Conservation (phyloP, 2,888 invertebrate genomes). For the Drosophila longiperda region DNA sequence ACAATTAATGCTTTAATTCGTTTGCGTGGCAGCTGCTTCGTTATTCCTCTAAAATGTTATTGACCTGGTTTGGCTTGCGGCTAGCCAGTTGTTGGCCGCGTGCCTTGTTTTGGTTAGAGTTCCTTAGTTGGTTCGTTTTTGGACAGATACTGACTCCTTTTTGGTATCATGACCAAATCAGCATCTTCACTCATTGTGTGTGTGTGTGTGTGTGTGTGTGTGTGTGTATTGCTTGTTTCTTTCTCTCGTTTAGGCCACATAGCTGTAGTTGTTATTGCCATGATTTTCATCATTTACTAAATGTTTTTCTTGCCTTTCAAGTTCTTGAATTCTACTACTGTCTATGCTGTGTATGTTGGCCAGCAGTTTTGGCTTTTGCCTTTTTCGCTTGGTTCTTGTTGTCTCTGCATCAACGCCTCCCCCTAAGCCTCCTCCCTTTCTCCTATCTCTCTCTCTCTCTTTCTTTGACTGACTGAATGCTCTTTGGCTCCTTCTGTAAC, state of each 20-base stretch:
- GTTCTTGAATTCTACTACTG: conserved; percentile 45
- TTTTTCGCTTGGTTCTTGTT: conserved; percentile 28
- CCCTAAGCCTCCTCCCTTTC: neutral
- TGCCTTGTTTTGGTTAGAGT: conserved; percentile 12
- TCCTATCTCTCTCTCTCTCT: neutral
- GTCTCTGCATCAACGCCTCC: conserved; percentile 11
- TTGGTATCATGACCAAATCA: conserved; percentile 24
- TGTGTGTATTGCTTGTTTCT: neutral
- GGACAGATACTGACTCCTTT: conserved; percentile 17
- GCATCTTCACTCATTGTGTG: conserved; percentile 21
- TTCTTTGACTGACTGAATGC: conserved; percentile 10
- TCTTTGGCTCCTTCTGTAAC: conserved; percentile 69
- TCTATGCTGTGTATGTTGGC: conserved; percentile 36
- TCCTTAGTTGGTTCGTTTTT: conserved; percentile 5
- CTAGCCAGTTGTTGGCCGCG: conserved; percentile 24
- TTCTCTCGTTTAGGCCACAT: conserved; percentile 16
- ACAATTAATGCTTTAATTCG: conserved; percentile 66
- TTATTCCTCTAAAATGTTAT: conserved; percentile 50
- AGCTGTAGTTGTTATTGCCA: conserved; percentile 67
- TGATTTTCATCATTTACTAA: conserved; percentile 78
- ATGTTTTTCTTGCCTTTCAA: conserved; percentile 76
- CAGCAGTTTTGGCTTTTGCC: conserved; percentile 25
- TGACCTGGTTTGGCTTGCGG: conserved; percentile 45
- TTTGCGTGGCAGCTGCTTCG: conserved; percentile 54
- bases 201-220: neutral